phyloP scores from a whole-genome alignment of 2,797 vertebrate genomes.

The Mus minutoides region DNA sequence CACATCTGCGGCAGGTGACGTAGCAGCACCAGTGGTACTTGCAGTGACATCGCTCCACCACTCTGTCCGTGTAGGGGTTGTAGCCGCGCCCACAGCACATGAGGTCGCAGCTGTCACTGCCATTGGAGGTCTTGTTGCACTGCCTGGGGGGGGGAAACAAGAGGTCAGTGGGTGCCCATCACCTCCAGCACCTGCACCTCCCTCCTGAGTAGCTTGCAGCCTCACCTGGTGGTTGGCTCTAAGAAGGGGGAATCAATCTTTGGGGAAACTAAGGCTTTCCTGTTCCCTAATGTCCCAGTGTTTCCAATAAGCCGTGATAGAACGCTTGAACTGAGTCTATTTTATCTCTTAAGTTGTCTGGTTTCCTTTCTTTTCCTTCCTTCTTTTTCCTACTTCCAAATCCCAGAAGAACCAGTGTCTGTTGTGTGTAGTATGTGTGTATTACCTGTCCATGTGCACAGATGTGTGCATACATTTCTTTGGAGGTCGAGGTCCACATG shows the following conservation, averaged over 20 bases:
- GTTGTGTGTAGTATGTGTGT: not conserved
- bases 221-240: not conserved
- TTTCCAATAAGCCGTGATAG: not conserved
- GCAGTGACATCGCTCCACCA: conserved; percentile 98
- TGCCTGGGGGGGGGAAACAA: conserved; percentile 88
- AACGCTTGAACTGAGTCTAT: not conserved
- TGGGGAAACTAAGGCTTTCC: not conserved
- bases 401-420: not conserved
- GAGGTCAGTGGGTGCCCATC: not conserved
- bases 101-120: conserved; percentile 98
- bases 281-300: not conserved
- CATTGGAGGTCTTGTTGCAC: conserved; percentile 97
- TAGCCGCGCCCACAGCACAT: conserved; percentile 99
- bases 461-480: not conserved
- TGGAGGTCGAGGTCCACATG: not conserved
- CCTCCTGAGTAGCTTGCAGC: not conserved
- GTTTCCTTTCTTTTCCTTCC: conserved; percentile 13
- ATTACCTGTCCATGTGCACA: not conserved
- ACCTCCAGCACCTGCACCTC: not conserved
- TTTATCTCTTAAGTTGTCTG: not conserved
- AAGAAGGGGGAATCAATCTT: not conserved
- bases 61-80: conserved; percentile 97
- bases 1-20: conserved; percentile 98
- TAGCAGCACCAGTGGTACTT: conserved; percentile 99
- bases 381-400: conserved; percentile 34